Evolutionary conservation across 2,113 vertebrate species (phyloP), one percentile per base, ranked within the genome.

Genomic region (Azemiops feae): DNA sequence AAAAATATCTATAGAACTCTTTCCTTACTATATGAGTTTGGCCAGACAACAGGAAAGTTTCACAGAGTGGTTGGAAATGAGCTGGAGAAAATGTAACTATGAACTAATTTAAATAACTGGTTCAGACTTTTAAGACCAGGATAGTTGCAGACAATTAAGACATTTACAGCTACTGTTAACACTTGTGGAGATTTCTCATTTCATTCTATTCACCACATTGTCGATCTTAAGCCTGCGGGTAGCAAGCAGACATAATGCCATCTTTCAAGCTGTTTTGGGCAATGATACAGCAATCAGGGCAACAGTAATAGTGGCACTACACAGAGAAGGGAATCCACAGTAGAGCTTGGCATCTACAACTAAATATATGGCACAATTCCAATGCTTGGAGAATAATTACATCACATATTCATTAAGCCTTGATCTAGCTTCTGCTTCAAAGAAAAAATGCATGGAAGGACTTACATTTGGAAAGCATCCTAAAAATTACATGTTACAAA

Each of bases 341-440:
- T 9, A 92, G 91, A 93, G 9, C 47, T 54, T 92, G 91, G 60
- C 91, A 92, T 87, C 69, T 12, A 8, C 86, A 87, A 27, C 92
- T 86, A 27, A 89, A 57, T 89, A 47, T n/a, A 87, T 90, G 88
- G 91, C 87, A 92, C 87, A 69, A 87, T 87, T 89, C 91, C 88
- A 92, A 0, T 34, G 20, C 88, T 94, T 34, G 50, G 88, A 91
- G 93, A 87, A 92, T 92, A 69, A 86, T 94, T 94, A 92, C 87
- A 92, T 92, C 74, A 92, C 91, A 92, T 94, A 92, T 85, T 92
- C 88, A 94, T 85, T 92, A 92, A 92, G 54, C 54, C 55, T 91
- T 89, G 88, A 86, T 93, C 87, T 53, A 64, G 55, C 69, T 93
- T 30, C 88, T 93, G 69, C 88, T 89, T 85, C 47, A 45, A 50